A percentile compares a stretch with the other conserved stretches of the same genome.
Evolutionary conservation across 2,797 vertebrate genomes (phyloP).

Genomic region (Alauda arvensis): DNA sequence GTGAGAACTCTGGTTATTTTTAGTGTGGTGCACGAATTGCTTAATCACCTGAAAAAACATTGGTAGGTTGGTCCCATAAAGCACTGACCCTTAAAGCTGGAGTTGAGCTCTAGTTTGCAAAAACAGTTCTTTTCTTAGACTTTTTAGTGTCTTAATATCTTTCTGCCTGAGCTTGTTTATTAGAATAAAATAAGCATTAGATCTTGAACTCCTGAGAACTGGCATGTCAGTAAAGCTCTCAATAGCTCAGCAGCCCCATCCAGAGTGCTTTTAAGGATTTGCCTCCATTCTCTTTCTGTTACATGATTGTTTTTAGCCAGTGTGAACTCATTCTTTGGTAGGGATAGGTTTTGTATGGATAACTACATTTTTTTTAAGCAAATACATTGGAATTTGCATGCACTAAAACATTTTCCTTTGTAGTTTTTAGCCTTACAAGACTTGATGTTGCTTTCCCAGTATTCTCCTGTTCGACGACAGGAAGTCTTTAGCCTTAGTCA

Average conservation of each 20-base stretch:
- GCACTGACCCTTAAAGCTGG: neutral
- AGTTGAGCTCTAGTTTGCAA: neutral
- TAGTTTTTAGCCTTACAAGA: constrained; percentile 96
- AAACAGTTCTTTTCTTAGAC: neutral
- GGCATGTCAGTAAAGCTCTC: neutral
- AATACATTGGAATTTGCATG: neutral
- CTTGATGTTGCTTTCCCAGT: constrained; percentile 89
- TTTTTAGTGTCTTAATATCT: neutral
- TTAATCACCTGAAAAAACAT: neutral
- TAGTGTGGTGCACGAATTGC: neutral
- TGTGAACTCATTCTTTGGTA: neutral
- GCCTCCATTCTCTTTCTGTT: neutral
- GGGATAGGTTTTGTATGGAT: neutral
- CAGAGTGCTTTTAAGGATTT: neutral
- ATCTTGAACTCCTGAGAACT: neutral
- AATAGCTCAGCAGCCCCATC: neutral
- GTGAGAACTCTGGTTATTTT: neutral
- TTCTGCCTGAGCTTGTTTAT: neutral
- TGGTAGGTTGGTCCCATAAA: neutral
- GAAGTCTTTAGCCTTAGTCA: constrained; percentile 96
- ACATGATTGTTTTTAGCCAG: neutral
- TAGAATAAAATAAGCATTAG: neutral
- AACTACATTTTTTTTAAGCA: neutral
- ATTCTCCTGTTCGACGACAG: constrained; percentile 84
- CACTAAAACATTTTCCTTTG: neutral